Evolutionary conservation across 2,113 vertebrate genomes (phyloP), one percentile per base, ranked within the genome.

Genomic region (Aythya baeri): DNA sequence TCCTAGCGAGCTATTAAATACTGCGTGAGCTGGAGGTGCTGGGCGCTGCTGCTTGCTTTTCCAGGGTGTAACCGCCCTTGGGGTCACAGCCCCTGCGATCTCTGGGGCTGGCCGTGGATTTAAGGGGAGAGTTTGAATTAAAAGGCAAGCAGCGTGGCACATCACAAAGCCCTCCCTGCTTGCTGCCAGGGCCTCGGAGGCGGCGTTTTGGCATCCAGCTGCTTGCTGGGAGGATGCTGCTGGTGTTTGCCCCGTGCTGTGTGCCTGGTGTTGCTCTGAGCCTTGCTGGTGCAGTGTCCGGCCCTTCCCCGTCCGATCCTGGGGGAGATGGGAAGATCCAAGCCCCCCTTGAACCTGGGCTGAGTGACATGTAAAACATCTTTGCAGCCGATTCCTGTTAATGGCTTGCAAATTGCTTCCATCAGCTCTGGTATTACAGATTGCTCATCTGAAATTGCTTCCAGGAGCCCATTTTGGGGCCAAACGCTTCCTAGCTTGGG

Each of bases 331-430:
- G 15, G 2, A 4, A 59, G 61, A 25, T 26, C 41, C 17, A 34
- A 73, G 17, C 23, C 17, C 44, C 17, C 49, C 55, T 88, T 8
- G 1, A 75, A 58, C 22, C 25, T 58, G 83, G 49, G 29, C 85
- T 94, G 96, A 94, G 87, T 66, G 95, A 96, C 68, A 31, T 70
- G 67, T 36, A 4, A 95, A 96, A 49, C 55, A 61, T 86, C 83
- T 83, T 95, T 94, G 34, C 94, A 96, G 91, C 91, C 50, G 32
- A 77, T 78, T 80, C 34, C 85, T 54, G 85, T 91, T 95, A 96
- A 97, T 95, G 93, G 95, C 70, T 95, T 97, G 97, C 95, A 97
- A 97, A 98, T 97, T 97, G 96, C 95, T 97, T 97, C 97, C 97
- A 94, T 98, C 97, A 98, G 96, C 96, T 97, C 94, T 34, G 55